These are phyloP conservation scores for Druon quercuslanigerum DNA, from an alignment of 1,140 invertebrate species.

Conservation along the genomic window DNA sequence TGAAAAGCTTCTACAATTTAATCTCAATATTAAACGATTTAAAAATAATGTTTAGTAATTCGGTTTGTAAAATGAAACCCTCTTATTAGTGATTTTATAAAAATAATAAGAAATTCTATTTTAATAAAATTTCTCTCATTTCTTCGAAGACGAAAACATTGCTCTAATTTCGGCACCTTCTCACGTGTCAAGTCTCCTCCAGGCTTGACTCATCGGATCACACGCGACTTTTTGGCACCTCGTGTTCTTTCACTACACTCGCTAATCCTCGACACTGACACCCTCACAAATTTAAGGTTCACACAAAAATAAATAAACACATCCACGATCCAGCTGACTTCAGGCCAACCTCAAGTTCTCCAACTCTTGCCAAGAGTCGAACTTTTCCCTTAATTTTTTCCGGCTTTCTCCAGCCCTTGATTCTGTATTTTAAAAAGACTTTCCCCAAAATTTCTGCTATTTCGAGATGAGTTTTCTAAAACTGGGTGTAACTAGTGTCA, in stretches of 20 bases:
- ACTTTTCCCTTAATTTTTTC: not conserved
- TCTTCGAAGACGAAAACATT: not conserved
- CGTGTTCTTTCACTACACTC: not conserved
- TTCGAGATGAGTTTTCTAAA: not conserved
- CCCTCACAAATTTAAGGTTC: not conserved
- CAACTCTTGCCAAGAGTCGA: not conserved
- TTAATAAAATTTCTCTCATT: too few relatives aligned
- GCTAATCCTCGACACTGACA: slow-evolving; percentile 6
- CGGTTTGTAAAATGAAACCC: too few relatives aligned
- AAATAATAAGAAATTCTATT: too few relatives aligned
- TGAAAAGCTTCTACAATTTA: too few relatives aligned
- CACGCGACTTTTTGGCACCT: not conserved
- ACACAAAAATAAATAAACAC: not conserved
- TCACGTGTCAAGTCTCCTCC: slow-evolving; percentile 9
- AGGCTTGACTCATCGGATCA: slow-evolving; percentile 3
- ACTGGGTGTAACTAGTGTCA: not conserved
- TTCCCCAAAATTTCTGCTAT: not conserved
- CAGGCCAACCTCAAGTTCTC: too few relatives aligned
- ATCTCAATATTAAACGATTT: too few relatives aligned
- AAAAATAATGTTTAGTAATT: too few relatives aligned
- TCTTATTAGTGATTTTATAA: too few relatives aligned
- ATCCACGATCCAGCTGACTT: not conserved
- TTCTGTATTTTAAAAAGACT: too few relatives aligned
- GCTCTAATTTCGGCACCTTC: not conserved
- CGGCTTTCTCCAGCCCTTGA: not conserved